Evolutionary conservation across 2,797 vertebrate species (phyloP).

Genomic region (Ptychadena robeensis): DNA sequence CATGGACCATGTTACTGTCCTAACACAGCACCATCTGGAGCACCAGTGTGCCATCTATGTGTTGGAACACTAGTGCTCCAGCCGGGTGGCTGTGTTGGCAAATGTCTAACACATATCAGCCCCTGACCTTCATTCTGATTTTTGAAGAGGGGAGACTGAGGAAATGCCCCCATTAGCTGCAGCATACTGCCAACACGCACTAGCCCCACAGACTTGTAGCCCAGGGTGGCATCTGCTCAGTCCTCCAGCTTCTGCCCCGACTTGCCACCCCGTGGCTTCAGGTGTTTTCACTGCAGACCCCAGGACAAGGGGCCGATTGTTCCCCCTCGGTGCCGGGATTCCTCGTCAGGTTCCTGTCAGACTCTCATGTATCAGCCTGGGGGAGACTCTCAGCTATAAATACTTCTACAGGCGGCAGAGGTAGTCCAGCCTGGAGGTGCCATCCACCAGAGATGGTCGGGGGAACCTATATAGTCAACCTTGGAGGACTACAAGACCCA

Average conservation of each 20-base stretch:
- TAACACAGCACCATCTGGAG: no score
- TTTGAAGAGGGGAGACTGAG: no score
- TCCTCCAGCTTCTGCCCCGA: neutral
- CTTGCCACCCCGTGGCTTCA: neutral
- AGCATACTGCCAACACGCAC: no score
- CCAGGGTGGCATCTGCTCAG: neutral
- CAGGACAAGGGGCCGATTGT: neutral
- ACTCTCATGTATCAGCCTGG: neutral
- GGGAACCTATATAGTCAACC: no score
- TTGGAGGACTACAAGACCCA: neutral
- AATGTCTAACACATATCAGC: no score
- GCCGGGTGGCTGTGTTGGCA: no score
- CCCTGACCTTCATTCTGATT: no score
- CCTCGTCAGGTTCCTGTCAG: neutral
- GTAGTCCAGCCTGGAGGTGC: neutral
- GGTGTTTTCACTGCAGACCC: neutral
- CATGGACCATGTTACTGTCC: no score
- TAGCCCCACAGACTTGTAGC: neutral
- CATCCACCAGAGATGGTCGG: neutral
- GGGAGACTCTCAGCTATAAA: neutral
- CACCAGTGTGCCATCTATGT: no score
- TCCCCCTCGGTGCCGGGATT: neutral
- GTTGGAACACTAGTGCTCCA: no score
- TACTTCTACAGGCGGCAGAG: neutral
- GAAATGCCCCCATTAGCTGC: no score